Evolutionary conservation across 2,888 invertebrate genomes (phyloP).

Genomic region (Philereme transversata): DNA sequence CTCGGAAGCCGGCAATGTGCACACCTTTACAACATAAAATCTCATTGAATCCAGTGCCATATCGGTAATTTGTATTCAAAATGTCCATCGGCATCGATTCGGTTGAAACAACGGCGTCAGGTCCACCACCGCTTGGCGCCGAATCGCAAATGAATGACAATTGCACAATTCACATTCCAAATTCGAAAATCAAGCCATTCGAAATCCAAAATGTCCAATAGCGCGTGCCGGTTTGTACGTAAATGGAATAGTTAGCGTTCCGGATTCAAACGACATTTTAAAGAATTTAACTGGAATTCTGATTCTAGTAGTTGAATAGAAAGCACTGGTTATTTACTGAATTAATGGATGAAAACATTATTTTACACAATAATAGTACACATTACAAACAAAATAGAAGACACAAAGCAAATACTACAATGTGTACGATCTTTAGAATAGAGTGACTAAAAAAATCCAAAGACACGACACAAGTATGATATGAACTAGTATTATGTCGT

Average conservation of each 20-base stretch:
- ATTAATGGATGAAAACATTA: too few species aligned
- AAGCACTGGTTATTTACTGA: too few species aligned
- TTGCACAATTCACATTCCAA: constrained; percentile 70
- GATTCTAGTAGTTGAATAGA: background rate
- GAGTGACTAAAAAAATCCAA: too few species aligned
- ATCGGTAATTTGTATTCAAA: constrained; percentile 73
- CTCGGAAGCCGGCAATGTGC: constrained; percentile 50
- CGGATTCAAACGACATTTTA: constrained; percentile 46
- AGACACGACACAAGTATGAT: too few species aligned
- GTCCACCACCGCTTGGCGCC: constrained; percentile 70
- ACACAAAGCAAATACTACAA: too few species aligned
- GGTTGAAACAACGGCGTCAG: constrained; percentile 67
- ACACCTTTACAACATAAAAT: constrained; percentile 54
- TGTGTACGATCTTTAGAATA: too few species aligned
- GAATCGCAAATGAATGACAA: constrained; percentile 73
- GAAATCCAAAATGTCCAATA: constrained; percentile 64
- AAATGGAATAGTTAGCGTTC: constrained; percentile 58
- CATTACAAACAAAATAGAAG: too few species aligned
- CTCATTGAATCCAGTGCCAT: constrained; percentile 58
- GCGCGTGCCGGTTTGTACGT: constrained; percentile 55
- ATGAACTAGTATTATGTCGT: background rate
- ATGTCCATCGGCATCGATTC: constrained; percentile 59
- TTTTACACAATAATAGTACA: too few species aligned
- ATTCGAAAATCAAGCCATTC: constrained; percentile 68
- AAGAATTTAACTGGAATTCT: background rate